Evolutionary conservation across 2,888 invertebrate genomes (phyloP), one percentile per base, ranked within the genome.

Genomic region (Netelia virgata): DNA sequence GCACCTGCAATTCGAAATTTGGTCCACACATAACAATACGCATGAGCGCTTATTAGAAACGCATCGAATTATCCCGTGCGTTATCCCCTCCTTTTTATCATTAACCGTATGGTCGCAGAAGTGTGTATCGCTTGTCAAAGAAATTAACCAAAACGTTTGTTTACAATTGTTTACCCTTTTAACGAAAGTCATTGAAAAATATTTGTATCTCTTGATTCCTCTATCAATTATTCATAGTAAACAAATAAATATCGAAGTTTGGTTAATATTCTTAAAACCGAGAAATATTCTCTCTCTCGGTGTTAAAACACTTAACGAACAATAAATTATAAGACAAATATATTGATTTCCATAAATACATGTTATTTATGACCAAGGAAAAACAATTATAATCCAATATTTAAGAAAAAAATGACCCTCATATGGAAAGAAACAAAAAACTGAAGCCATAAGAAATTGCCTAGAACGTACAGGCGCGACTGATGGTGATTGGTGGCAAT

Each of bases 1-100:
- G 64, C 47, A 82, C 50, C 70, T 82, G 74, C 57, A 75, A 78
- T 78, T 78, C 20, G 75, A 66, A 79, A 82, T 78, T 74, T 78
- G 59, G 74, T 66, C 53, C 66, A 47, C 20, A 43, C 3, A 79
- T 10, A 64, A 18, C 11, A 61, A 59, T 41, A 75, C 84, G 84
- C 82, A 79, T 72, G 82, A 82, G 14, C 64, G 82, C 63, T 14
- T 61, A 79, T 61, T 77, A 73, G 41, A 66, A 78, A 18, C 64
- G 64, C 70, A 82, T 75, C 70, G 78, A 82, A 82, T 84, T 82
- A 82, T 70, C 74, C 14, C 59, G 28, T 53, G 20, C 10, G 14
- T 47, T 47, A 47, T 64, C 50, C 63, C 63, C 77, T 36, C 59
- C 18, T 53, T 59, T 61, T 75, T 28, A 20, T 69, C 23, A 47